A percentile compares a stretch with the other conserved stretches of the same genome.
Conservation (phyloP, 2,113 vertebrate genomes). For the Myotis yumanensis region DNA sequence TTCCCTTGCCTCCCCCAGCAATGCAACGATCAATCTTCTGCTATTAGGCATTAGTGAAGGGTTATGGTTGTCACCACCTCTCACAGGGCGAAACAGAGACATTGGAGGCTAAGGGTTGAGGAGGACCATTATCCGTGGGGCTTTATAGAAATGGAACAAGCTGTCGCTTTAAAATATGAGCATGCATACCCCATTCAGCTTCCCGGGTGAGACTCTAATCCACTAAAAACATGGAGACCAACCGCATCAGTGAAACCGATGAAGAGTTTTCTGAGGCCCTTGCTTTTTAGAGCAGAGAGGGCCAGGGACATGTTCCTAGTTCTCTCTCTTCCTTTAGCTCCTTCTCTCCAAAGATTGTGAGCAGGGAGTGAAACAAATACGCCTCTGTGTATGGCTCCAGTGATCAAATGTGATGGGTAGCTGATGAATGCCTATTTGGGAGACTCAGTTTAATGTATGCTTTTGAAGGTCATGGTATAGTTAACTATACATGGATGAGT, state of each 20-base stretch:
- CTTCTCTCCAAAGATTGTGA: not conserved
- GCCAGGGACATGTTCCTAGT: not conserved
- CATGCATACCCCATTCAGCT: not conserved
- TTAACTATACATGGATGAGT: not conserved
- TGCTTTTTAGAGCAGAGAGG: not conserved
- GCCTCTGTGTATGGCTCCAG: not conserved
- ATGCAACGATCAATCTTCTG: not conserved
- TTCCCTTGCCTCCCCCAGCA: not conserved
- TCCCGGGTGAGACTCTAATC: not conserved
- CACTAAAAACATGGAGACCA: not conserved
- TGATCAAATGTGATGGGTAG: not conserved
- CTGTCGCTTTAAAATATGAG: not conserved
- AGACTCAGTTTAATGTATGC: not conserved
- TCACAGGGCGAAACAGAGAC: not conserved
- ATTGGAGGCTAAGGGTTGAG: not conserved
- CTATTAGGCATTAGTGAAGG: not conserved
- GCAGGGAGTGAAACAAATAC: not conserved
- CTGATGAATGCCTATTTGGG: not conserved
- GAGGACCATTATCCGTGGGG: not conserved
- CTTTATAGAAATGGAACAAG: not conserved
- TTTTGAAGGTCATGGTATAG: not conserved
- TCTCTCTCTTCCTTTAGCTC: not conserved
- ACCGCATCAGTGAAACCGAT: not conserved
- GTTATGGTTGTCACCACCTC: not conserved
- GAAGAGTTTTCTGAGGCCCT: not conserved